Evolutionary conservation across 2,113 vertebrate species (phyloP), one percentile per base, ranked within the genome.

Genomic region (Psilopsiagon aurifrons): DNA sequence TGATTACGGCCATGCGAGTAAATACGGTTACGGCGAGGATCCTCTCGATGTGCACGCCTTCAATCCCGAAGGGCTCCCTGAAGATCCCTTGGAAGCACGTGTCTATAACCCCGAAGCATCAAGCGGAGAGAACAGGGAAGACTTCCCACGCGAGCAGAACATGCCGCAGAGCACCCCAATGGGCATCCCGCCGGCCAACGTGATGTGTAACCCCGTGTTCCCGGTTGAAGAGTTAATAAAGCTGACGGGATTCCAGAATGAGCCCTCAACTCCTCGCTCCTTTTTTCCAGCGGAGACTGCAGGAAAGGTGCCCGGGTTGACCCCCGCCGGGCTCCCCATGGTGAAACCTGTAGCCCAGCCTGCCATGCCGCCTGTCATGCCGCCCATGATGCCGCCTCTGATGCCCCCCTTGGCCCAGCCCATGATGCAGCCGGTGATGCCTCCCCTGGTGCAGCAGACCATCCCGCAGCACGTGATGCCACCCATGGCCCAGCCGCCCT

Each of bases 1-100:
- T 57, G 99, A 99, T 93, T 99, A 99, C 44, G 99, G 99, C 92
- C 99, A 99, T 69, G 98, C 98, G 25, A 98, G 98, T n/a, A 99
- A 99, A 94, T 99, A 98, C 16, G 98, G 97, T 8, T 98, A 98
- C 80, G 88, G 97, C 4, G 98, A 98, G 76, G 96, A 98, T 66
- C 98, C 98, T 4, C 82, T 98, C 16, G 98, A 98, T 74, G 96
- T 97, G 49, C 67, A 28, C 18, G 85, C 91, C 20, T 98, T 97
- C 73, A 81, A 87, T 70, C 86, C 83, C 46, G 96, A 98, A 13
- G 95, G 64, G 14, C 95, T 95, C 25, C 71, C 95, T 4, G 98
- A 98, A 87, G 96, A 98, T 6, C 97, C 98, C 6, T 78, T 97
- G 9, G 98, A 98, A 51, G 20, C 96, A 4, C 94, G 67, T 10